phyloP scores from a whole-genome alignment of 2,888 invertebrate genomes.

The Leptodirus hochenwartii region DNA sequence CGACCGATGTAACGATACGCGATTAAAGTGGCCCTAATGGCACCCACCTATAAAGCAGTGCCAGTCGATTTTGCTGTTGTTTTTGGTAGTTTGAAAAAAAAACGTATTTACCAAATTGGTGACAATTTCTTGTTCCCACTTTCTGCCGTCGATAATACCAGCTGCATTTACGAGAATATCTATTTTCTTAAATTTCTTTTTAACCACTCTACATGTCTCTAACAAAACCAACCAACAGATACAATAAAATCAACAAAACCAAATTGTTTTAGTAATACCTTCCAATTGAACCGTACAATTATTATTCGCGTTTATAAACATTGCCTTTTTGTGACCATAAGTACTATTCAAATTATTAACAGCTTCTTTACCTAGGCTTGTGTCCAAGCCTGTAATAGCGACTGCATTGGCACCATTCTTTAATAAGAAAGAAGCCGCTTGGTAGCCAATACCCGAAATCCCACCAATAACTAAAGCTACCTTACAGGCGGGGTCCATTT shows the following conservation, averaged over 20 bases:
- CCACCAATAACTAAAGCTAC: conserved; percentile 30
- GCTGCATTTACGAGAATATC: conserved; percentile 17
- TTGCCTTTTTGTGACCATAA: conserved; percentile 20
- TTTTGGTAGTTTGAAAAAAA: too few species aligned
- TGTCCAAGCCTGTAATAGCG: conserved; percentile 19
- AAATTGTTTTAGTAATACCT: conserved; percentile 16
- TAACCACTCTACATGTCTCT: conserved; percentile 16
- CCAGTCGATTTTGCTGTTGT: too few species aligned
- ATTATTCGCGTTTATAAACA: conserved; percentile 21
- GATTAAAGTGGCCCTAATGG: conserved; percentile 23
- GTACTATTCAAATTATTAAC: conserved; percentile 18
- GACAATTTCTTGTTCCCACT: too few species aligned
- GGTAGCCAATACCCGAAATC: conserved; percentile 27
- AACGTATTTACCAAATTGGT: conserved; percentile 5
- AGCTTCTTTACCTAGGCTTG: conserved; percentile 19
- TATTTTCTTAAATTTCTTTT: conserved; percentile 14
- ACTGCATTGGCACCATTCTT: conserved; percentile 25
- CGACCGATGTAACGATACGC: conserved; percentile 26
- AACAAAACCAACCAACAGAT: conserved; percentile 7
- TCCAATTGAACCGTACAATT: conserved; percentile 20
- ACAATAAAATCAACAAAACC: not conserved
- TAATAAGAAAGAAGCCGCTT: conserved; percentile 27
- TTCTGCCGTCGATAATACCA: too few species aligned
- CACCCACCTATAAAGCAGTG: conserved; percentile 21
- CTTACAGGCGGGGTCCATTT: conserved; percentile 21